These are phyloP conservation scores for Caenorhabditis afra DNA, from an alignment of 2,888 invertebrate species.

Conservation along the genomic window DNA sequence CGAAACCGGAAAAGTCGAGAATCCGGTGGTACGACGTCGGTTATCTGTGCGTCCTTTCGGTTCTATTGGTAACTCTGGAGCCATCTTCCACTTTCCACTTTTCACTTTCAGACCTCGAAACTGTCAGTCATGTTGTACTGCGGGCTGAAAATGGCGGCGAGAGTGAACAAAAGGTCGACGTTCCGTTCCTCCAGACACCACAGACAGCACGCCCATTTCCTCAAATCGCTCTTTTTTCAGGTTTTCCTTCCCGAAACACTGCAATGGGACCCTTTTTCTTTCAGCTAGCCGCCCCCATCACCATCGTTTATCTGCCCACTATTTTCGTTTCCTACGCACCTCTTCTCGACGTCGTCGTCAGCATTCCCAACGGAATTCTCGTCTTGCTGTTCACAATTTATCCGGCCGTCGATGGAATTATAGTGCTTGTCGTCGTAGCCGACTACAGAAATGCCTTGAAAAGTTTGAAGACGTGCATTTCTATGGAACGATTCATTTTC, in stretches of 20 bases:
- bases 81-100: background rate
- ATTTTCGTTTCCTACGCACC: constrained; percentile 17
- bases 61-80: constrained; percentile 1
- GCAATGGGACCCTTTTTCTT: background rate
- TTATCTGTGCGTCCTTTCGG: constrained; percentile 3
- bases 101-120: constrained; percentile 3
- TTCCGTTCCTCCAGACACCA: constrained; percentile 20
- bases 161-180: constrained; percentile 20
- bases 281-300: constrained; percentile 8
- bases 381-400: constrained; percentile 12
- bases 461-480: background rate
- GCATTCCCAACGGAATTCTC: constrained; percentile 1
- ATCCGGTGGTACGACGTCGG: background rate
- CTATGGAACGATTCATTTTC: background rate
- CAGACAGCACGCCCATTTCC: constrained; percentile 12
- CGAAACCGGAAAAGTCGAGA: constrained; percentile 5
- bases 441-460: constrained; percentile 13
- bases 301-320: constrained; percentile 22
- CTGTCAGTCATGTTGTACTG: constrained; percentile 16
- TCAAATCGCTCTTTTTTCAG: constrained; percentile 21
- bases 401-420: constrained; percentile 18
- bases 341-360: constrained; percentile 4
- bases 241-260: background rate
- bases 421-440: constrained; percentile 8
- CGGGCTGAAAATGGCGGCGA: constrained; percentile 18